phyloP scores from a whole-genome alignment of 2,113 vertebrate genomes.

The Xiphorhynchus elegans region DNA sequence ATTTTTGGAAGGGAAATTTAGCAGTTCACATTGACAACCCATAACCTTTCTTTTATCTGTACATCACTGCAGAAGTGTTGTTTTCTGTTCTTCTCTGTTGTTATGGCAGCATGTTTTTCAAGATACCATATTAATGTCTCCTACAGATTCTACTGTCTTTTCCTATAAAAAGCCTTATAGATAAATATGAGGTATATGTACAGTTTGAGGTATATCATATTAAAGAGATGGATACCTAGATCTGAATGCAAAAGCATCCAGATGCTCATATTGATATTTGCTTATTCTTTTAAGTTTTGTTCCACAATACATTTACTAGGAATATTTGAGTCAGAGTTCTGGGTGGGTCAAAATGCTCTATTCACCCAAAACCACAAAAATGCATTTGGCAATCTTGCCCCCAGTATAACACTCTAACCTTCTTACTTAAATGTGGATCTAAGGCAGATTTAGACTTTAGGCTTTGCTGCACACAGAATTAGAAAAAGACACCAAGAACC shows the following conservation, averaged over 20 bases:
- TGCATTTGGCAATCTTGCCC: background rate
- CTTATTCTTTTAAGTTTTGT: background rate
- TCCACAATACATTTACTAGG: background rate
- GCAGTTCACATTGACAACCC: background rate
- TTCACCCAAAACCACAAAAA: background rate
- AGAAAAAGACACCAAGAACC: background rate
- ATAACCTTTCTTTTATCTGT: background rate
- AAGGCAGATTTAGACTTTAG: background rate
- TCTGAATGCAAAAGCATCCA: background rate
- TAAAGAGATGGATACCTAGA: background rate
- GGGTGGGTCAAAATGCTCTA: background rate
- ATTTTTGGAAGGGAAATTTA: conserved; percentile 10
- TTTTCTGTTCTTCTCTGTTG: conserved; percentile 7
- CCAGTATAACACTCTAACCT: background rate
- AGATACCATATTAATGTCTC: background rate
- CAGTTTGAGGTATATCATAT: background rate
- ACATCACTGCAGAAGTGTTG: background rate
- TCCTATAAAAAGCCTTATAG: background rate
- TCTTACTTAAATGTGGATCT: background rate
- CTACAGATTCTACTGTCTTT: background rate
- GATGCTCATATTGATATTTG: background rate
- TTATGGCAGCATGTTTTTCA: conserved; percentile 25
- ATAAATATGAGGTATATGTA: background rate
- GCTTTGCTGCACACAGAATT: background rate
- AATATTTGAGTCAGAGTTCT: background rate